phyloP scores from a whole-genome alignment of 2,113 vertebrate genomes.

The Calypte anna region DNA sequence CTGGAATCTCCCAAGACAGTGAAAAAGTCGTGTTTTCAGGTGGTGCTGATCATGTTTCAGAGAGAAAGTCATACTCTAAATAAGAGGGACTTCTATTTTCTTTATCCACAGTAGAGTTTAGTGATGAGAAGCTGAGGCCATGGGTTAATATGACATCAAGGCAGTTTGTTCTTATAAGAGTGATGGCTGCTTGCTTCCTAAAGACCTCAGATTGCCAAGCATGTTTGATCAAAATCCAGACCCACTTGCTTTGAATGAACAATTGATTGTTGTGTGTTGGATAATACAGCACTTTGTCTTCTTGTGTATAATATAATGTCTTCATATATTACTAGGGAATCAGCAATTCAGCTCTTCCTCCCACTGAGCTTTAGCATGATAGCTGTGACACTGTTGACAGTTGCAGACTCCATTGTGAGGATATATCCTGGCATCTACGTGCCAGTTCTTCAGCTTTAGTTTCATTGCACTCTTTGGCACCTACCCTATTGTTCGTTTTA shows the following conservation, averaged over 20 bases:
- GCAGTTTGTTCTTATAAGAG: neutral
- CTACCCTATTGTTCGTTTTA: neutral
- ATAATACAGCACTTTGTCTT: neutral
- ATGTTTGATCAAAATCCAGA: slow-evolving; percentile 21
- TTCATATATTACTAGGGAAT: neutral
- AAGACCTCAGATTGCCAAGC: neutral
- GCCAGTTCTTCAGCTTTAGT: neutral
- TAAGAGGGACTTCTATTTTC: neutral
- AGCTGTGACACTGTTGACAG: neutral
- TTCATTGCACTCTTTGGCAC: neutral
- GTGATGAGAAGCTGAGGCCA: neutral
- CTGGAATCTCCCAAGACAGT: neutral
- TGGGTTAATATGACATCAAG: neutral
- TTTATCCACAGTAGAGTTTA: neutral
- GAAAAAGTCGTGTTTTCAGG: neutral
- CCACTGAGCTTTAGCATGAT: neutral
- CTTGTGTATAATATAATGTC: neutral
- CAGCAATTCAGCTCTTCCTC: neutral
- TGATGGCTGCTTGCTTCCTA: neutral
- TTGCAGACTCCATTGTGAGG: neutral
- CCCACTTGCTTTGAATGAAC: neutral
- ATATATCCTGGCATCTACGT: neutral
- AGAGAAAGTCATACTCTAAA: neutral
- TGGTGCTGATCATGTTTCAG: neutral
- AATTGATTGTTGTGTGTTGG: slow-evolving; percentile 22